These are phyloP conservation scores for Acanthosepion pharaonis DNA, from an alignment of 2,888 invertebrate species.

Conservation along the genomic window DNA sequence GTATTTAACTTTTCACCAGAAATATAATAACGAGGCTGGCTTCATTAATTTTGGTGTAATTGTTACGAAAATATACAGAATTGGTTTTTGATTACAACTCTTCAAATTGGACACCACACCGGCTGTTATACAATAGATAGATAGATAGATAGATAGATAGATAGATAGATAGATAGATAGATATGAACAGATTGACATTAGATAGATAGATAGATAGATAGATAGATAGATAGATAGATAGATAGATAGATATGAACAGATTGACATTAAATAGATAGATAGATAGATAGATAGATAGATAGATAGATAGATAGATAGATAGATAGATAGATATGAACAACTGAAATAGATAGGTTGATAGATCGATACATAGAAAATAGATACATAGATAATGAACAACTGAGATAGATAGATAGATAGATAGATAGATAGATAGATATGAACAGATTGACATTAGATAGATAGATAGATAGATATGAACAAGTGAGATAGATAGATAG, in stretches of 20 bases:
- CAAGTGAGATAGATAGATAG: too few relatives aligned
- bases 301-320: neutral
- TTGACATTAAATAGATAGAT: neutral
- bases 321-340: neutral
- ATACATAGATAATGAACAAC: neutral
- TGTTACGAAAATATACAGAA: neutral
- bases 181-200: too few relatives aligned
- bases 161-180: too few relatives aligned
- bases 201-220: neutral
- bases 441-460: neutral
- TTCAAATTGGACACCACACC: neutral
- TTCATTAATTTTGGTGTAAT: conserved; percentile 9
- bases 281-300: neutral
- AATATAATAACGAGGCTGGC: neutral
- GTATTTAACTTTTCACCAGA: neutral
- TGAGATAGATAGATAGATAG: neutral
- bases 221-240: neutral
- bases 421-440: neutral
- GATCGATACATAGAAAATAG: neutral
- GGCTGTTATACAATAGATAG: neutral
- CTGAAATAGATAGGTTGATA: neutral
- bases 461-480: neutral
- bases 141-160: too few relatives aligned
- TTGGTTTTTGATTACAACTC: neutral
- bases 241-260: neutral